Conservation (phyloP, 1,140 invertebrate species). For the Trichoplusia ni region DNA sequence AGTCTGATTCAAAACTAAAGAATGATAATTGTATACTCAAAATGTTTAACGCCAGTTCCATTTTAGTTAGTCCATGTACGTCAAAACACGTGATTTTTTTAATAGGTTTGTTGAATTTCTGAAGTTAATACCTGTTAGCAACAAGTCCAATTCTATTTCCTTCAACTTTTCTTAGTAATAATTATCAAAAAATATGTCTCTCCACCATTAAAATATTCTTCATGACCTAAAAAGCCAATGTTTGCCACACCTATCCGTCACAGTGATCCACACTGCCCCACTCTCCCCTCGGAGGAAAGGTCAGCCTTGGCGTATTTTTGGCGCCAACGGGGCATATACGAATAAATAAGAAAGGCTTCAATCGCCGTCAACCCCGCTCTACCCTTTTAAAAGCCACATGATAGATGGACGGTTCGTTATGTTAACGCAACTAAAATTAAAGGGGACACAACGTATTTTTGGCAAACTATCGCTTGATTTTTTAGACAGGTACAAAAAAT, state of each 20-base stretch:
- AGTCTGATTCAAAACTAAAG: too few relatives aligned
- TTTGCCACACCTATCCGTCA: constrained; percentile 61
- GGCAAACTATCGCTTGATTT: neutral
- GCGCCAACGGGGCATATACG: constrained; percentile 58
- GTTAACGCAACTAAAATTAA: constrained; percentile 43
- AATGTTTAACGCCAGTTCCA: too few relatives aligned
- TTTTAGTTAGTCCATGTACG: too few relatives aligned
- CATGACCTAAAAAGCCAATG: constrained; percentile 21
- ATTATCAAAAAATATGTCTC: constrained; percentile 13
- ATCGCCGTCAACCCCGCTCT: constrained; percentile 66
- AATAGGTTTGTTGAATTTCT: too few relatives aligned
- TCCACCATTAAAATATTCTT: constrained; percentile 4
- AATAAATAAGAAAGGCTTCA: constrained; percentile 74
- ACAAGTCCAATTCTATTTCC: too few relatives aligned
- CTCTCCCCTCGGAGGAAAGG: constrained; percentile 58
- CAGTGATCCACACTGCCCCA: constrained; percentile 46
- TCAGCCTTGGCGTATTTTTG: constrained; percentile 53
- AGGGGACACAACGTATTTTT: constrained; percentile 13
- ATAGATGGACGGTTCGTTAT: constrained; percentile 68
- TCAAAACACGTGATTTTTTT: too few relatives aligned
- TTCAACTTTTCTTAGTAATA: neutral
- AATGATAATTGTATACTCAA: too few relatives aligned
- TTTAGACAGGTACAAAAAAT: constrained; percentile 1
- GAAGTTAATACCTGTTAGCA: too few relatives aligned
- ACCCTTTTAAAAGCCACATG: constrained; percentile 74